Conservation (phyloP, 2,113 vertebrate genomes). For the Struthidea cinerea region DNA sequence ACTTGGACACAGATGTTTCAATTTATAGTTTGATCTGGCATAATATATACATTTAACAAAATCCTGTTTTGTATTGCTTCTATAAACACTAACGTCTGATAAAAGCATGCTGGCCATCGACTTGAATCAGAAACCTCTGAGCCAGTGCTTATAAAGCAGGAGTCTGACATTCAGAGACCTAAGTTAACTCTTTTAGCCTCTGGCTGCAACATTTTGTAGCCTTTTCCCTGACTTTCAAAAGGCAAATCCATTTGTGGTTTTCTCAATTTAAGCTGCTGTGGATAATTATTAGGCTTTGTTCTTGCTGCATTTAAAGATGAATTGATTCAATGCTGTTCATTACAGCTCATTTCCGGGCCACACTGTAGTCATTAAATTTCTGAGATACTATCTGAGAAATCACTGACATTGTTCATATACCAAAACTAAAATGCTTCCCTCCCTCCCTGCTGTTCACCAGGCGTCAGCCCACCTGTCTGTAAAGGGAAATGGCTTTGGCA, state of each 20-base stretch:
- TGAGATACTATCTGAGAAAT: constrained; percentile 60
- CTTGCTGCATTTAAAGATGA: constrained; percentile 57
- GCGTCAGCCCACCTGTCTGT: neutral
- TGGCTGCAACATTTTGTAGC: neutral
- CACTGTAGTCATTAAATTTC: constrained; percentile 54
- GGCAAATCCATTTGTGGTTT: constrained; percentile 44
- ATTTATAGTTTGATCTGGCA: constrained; percentile 75
- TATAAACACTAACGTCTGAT: constrained; percentile 75
- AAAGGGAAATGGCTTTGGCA: constrained; percentile 5
- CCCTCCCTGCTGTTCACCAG: neutral
- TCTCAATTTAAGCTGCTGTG: constrained; percentile 39
- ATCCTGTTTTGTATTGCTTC: constrained; percentile 77
- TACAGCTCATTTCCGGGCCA: constrained; percentile 64
- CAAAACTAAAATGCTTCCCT: neutral
- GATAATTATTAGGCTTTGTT: constrained; percentile 64
- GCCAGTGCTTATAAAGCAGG: constrained; percentile 33
- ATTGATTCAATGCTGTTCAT: constrained; percentile 62
- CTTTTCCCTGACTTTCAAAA: constrained; percentile 32
- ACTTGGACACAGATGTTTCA: constrained; percentile 76
- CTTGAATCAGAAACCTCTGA: constrained; percentile 57
- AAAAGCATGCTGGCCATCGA: constrained; percentile 70
- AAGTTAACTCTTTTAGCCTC: constrained; percentile 63
- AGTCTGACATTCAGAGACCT: neutral
- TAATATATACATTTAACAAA: constrained; percentile 75
- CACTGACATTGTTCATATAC: constrained; percentile 41